Evolutionary conservation across 2,113 vertebrate species (phyloP), one percentile per base, ranked within the genome.

Genomic region (Ursus arctos): DNA sequence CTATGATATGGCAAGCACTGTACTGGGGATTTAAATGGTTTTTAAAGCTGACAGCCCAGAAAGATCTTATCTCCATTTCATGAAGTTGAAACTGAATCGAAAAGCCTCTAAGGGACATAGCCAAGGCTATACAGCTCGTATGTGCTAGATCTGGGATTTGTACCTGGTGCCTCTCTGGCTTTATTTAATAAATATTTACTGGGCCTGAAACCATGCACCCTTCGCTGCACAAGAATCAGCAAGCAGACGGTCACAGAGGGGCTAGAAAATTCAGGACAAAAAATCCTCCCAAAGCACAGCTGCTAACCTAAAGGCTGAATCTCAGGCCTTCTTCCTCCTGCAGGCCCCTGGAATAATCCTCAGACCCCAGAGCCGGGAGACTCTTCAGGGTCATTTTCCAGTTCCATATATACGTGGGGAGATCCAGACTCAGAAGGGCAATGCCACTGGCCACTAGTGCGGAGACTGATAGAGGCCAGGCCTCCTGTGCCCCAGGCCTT

Each of bases 1-100:
- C 65, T 88, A 7, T 16, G 33, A 28, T 57, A 19, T 7, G 12
- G 24, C 47, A 59, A 40, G 53, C 61, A 49, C 33, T 8, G 15
- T 65, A 33, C 33, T 87, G 76, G 59, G 14, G 19, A 53, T 72
- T 59, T 65, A 89, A 40, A 83, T 3, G 8, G 9, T 90, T 57
- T 96, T 82, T 93, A 47, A 96, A 36, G 77, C n/a, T 65, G 18
- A 92, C 19, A 63, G 33, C 47, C 49, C 63, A 69, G 69, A 95
- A 61, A 79, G 82, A 67, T 53, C 19, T 81, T 63, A 69, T 81
- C 81, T 93, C 65, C 51, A 83, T 81, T 76, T 21, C 6, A 13
- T 8, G 33, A 92, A 49, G 31, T 8, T 36, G 69, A 97, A 80
- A 74, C 77, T 47, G 81, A 88, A 7, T 76, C 65, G 43, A 19